Evolutionary conservation across 2,888 invertebrate species (phyloP).

Genomic region (Leptinotarsa juncta): DNA sequence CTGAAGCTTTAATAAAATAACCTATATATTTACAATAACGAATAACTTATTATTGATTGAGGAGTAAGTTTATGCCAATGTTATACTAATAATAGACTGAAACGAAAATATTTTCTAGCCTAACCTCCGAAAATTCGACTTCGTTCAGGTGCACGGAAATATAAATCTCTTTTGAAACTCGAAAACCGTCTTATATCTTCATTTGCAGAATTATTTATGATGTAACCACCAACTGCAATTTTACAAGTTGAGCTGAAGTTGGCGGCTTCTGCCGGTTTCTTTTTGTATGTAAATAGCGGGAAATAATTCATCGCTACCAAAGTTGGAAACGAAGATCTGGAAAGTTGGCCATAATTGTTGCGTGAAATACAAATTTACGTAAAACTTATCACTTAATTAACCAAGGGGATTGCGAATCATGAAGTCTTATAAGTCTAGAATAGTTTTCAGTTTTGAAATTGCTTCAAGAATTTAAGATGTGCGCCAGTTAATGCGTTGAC

Average conservation of each 20-base stretch:
- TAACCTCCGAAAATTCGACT: no score
- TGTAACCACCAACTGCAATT: constrained; percentile 24
- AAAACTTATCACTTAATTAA: constrained; percentile 39
- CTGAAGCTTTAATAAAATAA: no score
- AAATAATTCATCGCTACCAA: constrained; percentile 30
- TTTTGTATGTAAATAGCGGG: constrained; percentile 31
- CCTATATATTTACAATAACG: no score
- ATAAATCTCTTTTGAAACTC: constrained; percentile 4
- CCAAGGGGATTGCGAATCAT: constrained; percentile 31
- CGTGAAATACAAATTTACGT: constrained; percentile 42
- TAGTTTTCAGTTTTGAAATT: constrained; percentile 24
- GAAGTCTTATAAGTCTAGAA: constrained; percentile 23
- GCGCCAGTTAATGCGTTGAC: background rate
- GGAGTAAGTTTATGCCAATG: no score
- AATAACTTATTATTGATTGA: no score
- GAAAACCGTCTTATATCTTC: background rate
- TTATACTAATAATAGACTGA: no score
- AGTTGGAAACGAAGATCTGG: constrained; percentile 37
- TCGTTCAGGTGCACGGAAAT: no score
- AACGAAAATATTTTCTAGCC: no score
- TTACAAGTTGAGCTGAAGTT: constrained; percentile 26
- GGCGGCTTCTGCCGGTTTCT: constrained; percentile 25
- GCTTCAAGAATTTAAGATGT: constrained; percentile 18
- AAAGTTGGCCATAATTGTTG: constrained; percentile 42
- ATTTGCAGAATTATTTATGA: constrained; percentile 15